Conservation (phyloP, 2,113 vertebrate genomes). For the Centropristis striata region DNA sequence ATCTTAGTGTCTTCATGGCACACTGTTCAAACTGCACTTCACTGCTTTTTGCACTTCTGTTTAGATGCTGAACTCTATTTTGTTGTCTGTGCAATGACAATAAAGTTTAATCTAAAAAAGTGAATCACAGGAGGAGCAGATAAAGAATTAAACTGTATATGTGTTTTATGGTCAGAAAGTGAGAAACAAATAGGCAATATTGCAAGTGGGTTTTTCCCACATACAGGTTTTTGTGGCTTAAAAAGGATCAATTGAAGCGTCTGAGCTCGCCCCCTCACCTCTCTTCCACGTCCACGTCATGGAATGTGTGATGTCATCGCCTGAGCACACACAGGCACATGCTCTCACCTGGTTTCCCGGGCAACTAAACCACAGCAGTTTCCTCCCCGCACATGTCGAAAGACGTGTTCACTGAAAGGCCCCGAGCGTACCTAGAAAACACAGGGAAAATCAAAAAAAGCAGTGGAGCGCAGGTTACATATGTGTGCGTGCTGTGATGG, state of each 20-base stretch:
- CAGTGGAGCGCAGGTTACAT: slow-evolving; percentile 1
- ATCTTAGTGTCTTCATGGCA: too few relatives aligned
- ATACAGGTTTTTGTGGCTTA: slow-evolving; percentile 7
- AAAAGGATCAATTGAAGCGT: slow-evolving; percentile 40
- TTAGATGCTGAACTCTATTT: too few relatives aligned
- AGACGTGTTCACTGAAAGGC: slow-evolving; percentile 66
- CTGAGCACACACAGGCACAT: slow-evolving; percentile 62
- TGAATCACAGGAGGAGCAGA: neutral
- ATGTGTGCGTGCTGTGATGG: slow-evolving; percentile 24
- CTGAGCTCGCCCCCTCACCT: slow-evolving; percentile 47
- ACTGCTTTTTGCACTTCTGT: too few relatives aligned
- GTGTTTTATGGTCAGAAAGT: neutral
- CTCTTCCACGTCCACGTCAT: slow-evolving; percentile 75
- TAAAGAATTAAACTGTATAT: neutral
- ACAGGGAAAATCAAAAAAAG: slow-evolving; percentile 12
- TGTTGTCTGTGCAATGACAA: neutral
- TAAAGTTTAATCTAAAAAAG: too few relatives aligned
- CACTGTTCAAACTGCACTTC: too few relatives aligned
- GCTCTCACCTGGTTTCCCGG: slow-evolving; percentile 83
- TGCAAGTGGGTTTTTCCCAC: slow-evolving; percentile 31
- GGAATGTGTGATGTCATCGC: slow-evolving; percentile 83
- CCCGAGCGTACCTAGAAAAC: slow-evolving; percentile 64
- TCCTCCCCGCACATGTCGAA: slow-evolving; percentile 74
- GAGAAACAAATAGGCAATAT: slow-evolving; percentile 3
- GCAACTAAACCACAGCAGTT: slow-evolving; percentile 83